Evolutionary conservation across 2,113 vertebrate genomes (phyloP), one percentile per base, ranked within the genome.

Genomic region (Burhinus oedicnemus): DNA sequence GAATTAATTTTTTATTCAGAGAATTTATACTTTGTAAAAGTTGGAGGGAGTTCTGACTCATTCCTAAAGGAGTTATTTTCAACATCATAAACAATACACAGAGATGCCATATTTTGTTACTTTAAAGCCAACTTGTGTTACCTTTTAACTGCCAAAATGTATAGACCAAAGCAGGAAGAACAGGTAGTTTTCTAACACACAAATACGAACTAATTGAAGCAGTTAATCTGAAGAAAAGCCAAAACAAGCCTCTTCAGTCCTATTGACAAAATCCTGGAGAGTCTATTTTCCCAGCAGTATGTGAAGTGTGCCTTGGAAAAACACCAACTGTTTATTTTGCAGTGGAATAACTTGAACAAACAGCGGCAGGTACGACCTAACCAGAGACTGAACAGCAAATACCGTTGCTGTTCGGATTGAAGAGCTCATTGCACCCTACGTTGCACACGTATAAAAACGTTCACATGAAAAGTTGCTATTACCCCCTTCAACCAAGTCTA

Each of bases 401-500:
- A n/a, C 45, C 5, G 21, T 17, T 17, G 47, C 52, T 44, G n/a
- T 15, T 11, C 5, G 60, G 52, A 49, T 15, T 32, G 11, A 42
- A 29, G 27, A 80, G 66, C 40, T 55, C 74, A 3, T 2, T 16
- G 52, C n/a, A 20, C n/a, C 12, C 20, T 11, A 22, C 6, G 1
- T 5, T 27, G 62, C 55, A 13, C 18, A 17, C 1, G 0, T 4
- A 22, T 11, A 30, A 32, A 26, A 45, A 55, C 0, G 6, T 20
- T 36, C 19, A 8, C 32, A 1, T 8, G 23, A 22, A 6, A 40
- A 21, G 38, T 21, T 66, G 25, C 38, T 65, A 68, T 15, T 18
- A 45, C 20, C 8, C 18, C 25, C 18, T 74, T 52, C 22, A 27
- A 69, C 34, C 62, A 21, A 65, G 85, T 10, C 49, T 20, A 13